A percentile compares a stretch with the other conserved stretches of the same genome.
Evolutionary conservation across 1,140 invertebrate genomes (phyloP).

Genomic region (Nymphalis io): DNA sequence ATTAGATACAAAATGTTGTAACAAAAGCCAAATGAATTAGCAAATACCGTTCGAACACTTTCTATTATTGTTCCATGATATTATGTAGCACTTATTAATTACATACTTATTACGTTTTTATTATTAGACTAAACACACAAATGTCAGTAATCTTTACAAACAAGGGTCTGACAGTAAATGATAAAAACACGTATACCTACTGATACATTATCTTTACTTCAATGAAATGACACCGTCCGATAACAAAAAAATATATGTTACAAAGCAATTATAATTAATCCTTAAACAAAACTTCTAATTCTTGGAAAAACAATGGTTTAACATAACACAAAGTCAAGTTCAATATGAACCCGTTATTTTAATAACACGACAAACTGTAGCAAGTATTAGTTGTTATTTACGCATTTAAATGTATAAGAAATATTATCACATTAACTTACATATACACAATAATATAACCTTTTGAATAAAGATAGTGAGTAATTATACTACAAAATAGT

Average conservation of each 20-base stretch:
- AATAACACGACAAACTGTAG: too few species aligned
- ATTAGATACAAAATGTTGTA: too few species aligned
- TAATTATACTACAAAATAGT: not conserved
- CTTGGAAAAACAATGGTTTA: not conserved
- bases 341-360: not conserved
- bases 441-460: not conserved
- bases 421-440: not conserved
- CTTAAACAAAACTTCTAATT: not conserved
- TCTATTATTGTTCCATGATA: too few species aligned
- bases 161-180: not conserved
- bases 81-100: too few species aligned
- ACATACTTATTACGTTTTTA: not conserved
- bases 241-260: not conserved
- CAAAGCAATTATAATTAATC: conserved; percentile 1
- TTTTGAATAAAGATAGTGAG: not conserved
- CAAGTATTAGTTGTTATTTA: not conserved
- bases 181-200: not conserved
- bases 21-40: too few species aligned
- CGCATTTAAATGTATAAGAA: not conserved
- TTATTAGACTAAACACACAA: not conserved
- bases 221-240: not conserved
- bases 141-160: not conserved
- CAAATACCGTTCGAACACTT: too few species aligned
- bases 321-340: not conserved
- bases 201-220: not conserved